A percentile compares a stretch with the other conserved stretches of the same genome.
Evolutionary conservation across 1,140 invertebrate species (phyloP).

Genomic region (Tetramorium alpestre): DNA sequence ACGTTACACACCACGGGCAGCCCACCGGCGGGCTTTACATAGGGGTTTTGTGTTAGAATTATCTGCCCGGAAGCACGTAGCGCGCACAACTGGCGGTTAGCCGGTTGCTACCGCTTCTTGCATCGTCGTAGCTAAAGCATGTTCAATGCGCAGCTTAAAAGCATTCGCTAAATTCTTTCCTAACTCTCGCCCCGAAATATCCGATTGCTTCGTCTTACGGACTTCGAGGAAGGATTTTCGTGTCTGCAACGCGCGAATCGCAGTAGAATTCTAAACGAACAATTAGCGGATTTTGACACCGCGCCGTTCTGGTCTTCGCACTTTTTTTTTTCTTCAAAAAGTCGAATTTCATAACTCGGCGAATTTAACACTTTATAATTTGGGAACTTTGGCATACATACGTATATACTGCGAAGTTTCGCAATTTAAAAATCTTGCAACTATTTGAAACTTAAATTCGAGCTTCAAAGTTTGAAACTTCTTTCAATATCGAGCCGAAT

Average conservation of each 20-base stretch:
- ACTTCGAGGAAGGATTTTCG: too few species aligned
- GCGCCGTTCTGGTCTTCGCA: not conserved
- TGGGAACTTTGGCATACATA: not conserved
- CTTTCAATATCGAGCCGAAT: not conserved
- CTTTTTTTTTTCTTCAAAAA: not conserved
- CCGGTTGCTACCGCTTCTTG: constrained; percentile 31
- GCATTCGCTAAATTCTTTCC: constrained; percentile 17
- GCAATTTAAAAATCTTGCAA: not conserved
- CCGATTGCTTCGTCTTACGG: not conserved
- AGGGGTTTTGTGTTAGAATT: constrained; percentile 61
- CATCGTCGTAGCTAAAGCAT: not conserved
- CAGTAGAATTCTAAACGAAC: not conserved
- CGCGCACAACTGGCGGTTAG: constrained; percentile 36
- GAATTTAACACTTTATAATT: not conserved
- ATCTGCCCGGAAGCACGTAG: constrained; percentile 56
- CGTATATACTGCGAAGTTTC: not conserved
- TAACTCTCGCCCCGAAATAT: not conserved
- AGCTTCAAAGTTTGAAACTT: not conserved
- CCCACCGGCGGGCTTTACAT: constrained; percentile 35
- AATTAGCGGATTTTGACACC: not conserved
- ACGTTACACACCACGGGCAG: constrained; percentile 41
- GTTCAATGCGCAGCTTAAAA: constrained; percentile 6
- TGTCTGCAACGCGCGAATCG: not conserved
- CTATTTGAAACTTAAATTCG: not conserved
- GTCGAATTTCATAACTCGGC: not conserved